Conservation (phyloP, 53 echinoderm and acorn worm genomes). For the Holothuria leucospilota region DNA sequence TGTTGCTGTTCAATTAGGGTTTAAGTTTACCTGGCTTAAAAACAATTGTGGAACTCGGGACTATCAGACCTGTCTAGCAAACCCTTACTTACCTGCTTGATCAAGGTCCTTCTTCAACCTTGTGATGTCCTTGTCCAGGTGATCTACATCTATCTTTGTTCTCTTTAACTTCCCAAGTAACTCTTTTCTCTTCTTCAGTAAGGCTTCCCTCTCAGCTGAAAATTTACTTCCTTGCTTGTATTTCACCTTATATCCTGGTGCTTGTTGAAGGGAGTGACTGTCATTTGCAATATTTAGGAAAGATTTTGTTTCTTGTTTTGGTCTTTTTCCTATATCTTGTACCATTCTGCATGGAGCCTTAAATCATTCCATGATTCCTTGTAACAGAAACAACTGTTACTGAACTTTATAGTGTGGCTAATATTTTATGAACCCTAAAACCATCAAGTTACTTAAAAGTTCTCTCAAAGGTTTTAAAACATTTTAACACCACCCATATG, state of each 20-base stretch:
- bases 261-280: slow-evolving; percentile 51
- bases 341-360: too few species aligned
- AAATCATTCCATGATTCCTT: too few species aligned
- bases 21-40: too few species aligned
- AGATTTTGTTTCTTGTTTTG: background rate
- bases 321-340: background rate
- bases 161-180: slow-evolving; percentile 65
- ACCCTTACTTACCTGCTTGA: slow-evolving; percentile 59
- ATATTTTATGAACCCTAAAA: too few species aligned
- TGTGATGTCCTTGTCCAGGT: slow-evolving; percentile 64
- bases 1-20: too few species aligned
- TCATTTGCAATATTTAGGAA: background rate
- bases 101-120: slow-evolving; percentile 73
- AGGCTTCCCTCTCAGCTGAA: slow-evolving; percentile 63
- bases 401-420: too few species aligned
- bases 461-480: too few species aligned
- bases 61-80: too few species aligned
- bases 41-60: too few species aligned
- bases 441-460: too few species aligned
- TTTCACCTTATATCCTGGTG: slow-evolving; percentile 60
- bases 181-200: slow-evolving; percentile 64
- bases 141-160: slow-evolving; percentile 60
- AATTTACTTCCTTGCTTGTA: slow-evolving; percentile 74
- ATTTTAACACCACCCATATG: too few species aligned
- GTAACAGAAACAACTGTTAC: too few species aligned